Evolutionary conservation across 1,140 invertebrate genomes (phyloP).

Genomic region (Epicauta chinensis): DNA sequence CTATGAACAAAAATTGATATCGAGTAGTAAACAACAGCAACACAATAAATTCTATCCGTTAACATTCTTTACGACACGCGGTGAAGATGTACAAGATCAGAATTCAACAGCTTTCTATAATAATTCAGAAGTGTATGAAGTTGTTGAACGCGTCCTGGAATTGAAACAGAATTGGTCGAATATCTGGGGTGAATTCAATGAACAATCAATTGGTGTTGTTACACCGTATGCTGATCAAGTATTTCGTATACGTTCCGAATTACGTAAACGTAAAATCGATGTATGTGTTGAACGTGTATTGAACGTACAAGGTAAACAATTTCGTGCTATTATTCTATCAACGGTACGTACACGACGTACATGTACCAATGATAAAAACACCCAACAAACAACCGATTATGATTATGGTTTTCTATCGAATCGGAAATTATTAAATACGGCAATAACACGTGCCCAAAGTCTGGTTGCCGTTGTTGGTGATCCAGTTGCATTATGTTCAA

Average conservation of each 20-base stretch:
- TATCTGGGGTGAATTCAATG: constrained; percentile 66
- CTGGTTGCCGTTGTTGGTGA: constrained; percentile 85
- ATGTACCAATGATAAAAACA: constrained; percentile 49
- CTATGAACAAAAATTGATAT: constrained; percentile 71
- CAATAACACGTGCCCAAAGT: constrained; percentile 79
- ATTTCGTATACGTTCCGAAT: constrained; percentile 67
- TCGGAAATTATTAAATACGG: constrained; percentile 78
- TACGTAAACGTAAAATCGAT: constrained; percentile 64
- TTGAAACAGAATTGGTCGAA: constrained; percentile 65
- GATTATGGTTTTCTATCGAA: constrained; percentile 85
- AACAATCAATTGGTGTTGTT: constrained; percentile 76
- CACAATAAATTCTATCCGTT: constrained; percentile 68
- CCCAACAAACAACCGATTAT: constrained; percentile 48
- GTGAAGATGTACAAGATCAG: constrained; percentile 69
- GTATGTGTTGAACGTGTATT: constrained; percentile 81
- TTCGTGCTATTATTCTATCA: constrained; percentile 76
- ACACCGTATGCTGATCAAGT: constrained; percentile 84
- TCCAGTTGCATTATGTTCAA: constrained; percentile 75
- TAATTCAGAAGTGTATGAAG: constrained; percentile 74
- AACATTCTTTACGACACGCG: constrained; percentile 76
- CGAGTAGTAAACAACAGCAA: constrained; percentile 59
- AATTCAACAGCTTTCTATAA: constrained; percentile 85
- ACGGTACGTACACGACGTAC: constrained; percentile 74
- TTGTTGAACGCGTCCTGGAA: constrained; percentile 65
- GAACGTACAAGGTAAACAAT: constrained; percentile 88